phyloP scores from a whole-genome alignment of 2,888 invertebrate species.

The Andricus curvator region DNA sequence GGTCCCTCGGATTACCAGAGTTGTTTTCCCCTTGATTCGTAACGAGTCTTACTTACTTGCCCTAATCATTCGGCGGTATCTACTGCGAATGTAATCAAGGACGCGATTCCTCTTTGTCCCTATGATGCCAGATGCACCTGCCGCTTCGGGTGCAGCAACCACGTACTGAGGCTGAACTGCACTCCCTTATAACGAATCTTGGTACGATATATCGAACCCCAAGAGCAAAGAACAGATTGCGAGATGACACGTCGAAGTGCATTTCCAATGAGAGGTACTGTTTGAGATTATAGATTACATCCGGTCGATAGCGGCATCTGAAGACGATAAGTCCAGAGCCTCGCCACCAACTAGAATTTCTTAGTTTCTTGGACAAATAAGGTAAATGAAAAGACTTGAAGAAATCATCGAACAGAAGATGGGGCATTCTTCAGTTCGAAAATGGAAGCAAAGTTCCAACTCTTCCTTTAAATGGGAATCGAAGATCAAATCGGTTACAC shows the following conservation, averaged over 20 bases:
- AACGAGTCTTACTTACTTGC: background rate
- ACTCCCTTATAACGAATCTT: conserved; percentile 25
- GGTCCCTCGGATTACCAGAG: no score
- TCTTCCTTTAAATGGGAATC: conserved; percentile 33
- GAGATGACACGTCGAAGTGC: conserved; percentile 26
- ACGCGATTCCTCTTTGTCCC: conserved; percentile 32
- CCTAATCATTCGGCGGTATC: conserved; percentile 33
- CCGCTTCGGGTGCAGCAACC: background rate
- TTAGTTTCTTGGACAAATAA: conserved; percentile 20
- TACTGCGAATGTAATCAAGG: conserved; percentile 3
- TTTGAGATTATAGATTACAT: conserved; percentile 34
- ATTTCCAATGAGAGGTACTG: conserved; percentile 24
- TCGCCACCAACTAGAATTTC: conserved; percentile 26
- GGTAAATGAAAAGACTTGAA: conserved; percentile 18
- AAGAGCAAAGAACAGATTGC: conserved; percentile 28
- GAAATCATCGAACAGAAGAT: conserved; percentile 24
- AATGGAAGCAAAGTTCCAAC: conserved; percentile 15
- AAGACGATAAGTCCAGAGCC: background rate
- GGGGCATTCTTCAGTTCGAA: conserved; percentile 14
- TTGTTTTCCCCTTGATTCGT: background rate
- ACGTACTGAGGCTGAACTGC: conserved; percentile 12
- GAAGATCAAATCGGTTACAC: conserved; percentile 1
- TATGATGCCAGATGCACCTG: conserved; percentile 30
- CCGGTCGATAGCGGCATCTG: conserved; percentile 24
- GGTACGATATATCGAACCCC: conserved; percentile 10